Base-by-base conservation (phyloP, 1,140 invertebrate species). In the Bombus polaris region DNA sequence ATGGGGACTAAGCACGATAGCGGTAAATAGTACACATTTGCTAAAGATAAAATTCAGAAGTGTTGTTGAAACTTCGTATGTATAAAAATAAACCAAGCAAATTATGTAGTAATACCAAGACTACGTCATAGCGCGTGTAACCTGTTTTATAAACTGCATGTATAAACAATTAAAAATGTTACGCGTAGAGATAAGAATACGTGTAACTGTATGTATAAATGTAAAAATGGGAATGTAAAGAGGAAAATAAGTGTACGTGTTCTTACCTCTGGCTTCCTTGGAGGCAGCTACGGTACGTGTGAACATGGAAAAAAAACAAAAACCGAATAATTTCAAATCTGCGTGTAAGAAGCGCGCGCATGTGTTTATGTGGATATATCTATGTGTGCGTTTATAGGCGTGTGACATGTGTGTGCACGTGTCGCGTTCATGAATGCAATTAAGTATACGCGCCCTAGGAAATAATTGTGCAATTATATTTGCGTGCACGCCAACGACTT, bases 211-310 rank as follows among this genome's bases (percentile, higher is more conserved):
- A 81, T 81, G 57, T 81, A 80, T 72, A 72, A 59, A 62, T 79
- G 65, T 71, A 47, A 42, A 78, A 68, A 78, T 83, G 59, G 66
- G 81, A 39, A 85, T 85, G 78, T 88, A 88, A 76, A 74, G 68
- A 88, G 53, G 87, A 83, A 80, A 85, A 85, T 80, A 91, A 87
- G 87, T 92, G 87, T 91, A 81, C 88, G 93, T 91, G 91, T 91
- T 81, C 96, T 95, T 97, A 98, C 97, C 97, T 98, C 97, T 92
- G 97, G 97, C 96, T 97, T 97, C 96, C 97, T 96, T 93, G 97
- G 97, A 93, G 97, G 97, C 96, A 97, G 96, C 97, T 97, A 94
- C 93, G 92, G 95, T 96, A 95, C 95, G 95, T 94, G 93, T 96
- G 95, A 96, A 96, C 96, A 95, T 95, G 94, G 93, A 95, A 95